Evolutionary conservation across 2,113 vertebrate species (phyloP), one percentile per base, ranked within the genome.

Genomic region (Rhinogobius similis): DNA sequence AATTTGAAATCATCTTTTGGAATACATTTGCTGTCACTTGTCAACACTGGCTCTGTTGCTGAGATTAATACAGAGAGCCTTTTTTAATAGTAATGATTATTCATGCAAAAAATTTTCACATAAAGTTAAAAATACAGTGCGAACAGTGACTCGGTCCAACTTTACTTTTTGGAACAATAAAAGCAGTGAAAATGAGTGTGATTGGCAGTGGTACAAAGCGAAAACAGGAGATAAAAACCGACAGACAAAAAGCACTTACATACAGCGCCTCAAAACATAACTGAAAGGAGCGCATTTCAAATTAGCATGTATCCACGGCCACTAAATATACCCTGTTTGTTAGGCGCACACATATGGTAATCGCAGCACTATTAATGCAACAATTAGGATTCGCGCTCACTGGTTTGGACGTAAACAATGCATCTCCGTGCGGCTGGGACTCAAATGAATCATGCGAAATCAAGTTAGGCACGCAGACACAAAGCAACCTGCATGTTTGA

Each of bases 401-500:
- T 11, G 27, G 29, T 61, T 61, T 21, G 4, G 29, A 38, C 18
- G 9, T n/a, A 20, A 61, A 61, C 58, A 61, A 36, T 18, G 29
- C 13, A 52, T 44, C 52, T 52, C 14, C 29, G 58, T 62, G 52
- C 46, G 52, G 43, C 52, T 80, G 48, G 21, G 39, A 32, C 24
- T 26, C 1, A 59, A 67, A 66, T 46, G 14, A 64, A 21, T 71
- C 29, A 61, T 21, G 23, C 29, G 68, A 82, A 56, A 44, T 62
- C 2, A 53, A 65, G 2, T 29, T 64, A 46, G 53, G 39, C 10
- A 23, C 52, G 20, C 44, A 68, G 59, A 43, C 4, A 59, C 70
- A 67, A 21, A 64, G 26, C 58, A 23, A 67, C 41, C 63, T 39
- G 64, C 16, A 53, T 16, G 56, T 73, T 72, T 82, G 43, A 76